Conservation (phyloP, 2,113 vertebrate species). For the Strix uralensis region DNA sequence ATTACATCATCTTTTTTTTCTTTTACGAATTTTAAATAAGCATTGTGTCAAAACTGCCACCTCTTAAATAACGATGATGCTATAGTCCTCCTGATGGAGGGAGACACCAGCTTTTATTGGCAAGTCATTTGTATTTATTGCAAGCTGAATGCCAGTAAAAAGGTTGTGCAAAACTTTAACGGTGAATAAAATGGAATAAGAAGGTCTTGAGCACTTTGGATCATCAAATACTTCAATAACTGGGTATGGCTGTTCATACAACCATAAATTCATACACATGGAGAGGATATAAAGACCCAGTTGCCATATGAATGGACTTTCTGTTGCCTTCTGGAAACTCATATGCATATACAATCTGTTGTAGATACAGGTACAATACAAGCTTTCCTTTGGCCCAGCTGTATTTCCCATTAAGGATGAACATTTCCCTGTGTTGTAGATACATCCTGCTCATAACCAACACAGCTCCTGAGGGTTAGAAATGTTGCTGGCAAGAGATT, state of each 20-base stretch:
- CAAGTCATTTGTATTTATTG: constrained; percentile 19
- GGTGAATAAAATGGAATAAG: not conserved
- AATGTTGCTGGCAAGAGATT: not conserved
- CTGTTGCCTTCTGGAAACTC: constrained; percentile 1
- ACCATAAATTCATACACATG: constrained; percentile 7
- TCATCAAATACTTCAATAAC: constrained; percentile 34
- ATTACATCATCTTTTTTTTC: constrained; percentile 4
- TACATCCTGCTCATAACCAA: not conserved
- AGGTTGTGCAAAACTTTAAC: not conserved
- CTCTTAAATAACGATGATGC: constrained; percentile 38
- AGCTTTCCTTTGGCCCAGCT: not conserved
- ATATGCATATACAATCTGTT: not conserved
- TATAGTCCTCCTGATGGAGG: not conserved
- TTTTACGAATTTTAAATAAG: constrained; percentile 53
- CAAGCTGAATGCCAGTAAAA: not conserved
- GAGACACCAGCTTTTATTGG: not conserved
- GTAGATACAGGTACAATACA: not conserved
- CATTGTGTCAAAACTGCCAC: constrained; percentile 25
- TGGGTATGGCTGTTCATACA: constrained; percentile 16
- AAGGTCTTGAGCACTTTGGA: not conserved
- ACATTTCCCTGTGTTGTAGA: not conserved
- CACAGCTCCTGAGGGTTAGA: not conserved
- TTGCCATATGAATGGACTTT: not conserved
- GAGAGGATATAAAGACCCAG: constrained; percentile 33
- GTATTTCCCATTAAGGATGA: not conserved